A percentile compares a stretch with the other conserved stretches of the same genome.
phyloP scores from a whole-genome alignment of 2,888 invertebrate genomes.

The Cephalotes varians region DNA sequence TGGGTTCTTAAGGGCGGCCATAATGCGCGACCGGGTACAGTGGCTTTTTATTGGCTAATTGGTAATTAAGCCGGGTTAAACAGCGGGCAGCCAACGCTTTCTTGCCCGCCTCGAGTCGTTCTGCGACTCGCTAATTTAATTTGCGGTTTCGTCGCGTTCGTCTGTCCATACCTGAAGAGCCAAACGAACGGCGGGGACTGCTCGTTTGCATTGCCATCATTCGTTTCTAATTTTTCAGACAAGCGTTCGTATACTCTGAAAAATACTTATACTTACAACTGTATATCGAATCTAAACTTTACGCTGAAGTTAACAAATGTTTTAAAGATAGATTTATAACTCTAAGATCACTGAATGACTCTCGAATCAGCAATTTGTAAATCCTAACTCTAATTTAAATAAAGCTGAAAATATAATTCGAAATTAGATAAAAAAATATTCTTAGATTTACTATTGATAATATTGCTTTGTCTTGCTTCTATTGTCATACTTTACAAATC shows the following conservation, averaged over 20 bases:
- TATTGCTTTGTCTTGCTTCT: background rate
- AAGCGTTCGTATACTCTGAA: background rate
- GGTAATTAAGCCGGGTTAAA: slow-evolving; percentile 84
- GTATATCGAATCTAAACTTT: background rate
- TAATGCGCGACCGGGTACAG: slow-evolving; percentile 78
- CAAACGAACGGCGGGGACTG: background rate
- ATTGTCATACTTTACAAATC: background rate
- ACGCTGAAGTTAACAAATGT: background rate
- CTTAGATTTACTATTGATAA: too few species aligned
- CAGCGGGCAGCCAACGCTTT: slow-evolving; percentile 84
- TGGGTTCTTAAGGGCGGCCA: slow-evolving; percentile 70
- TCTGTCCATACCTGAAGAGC: slow-evolving; percentile 59
- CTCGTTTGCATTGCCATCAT: slow-evolving; percentile 17
- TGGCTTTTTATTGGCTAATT: slow-evolving; percentile 84
- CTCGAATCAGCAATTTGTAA: background rate
- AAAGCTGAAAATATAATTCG: background rate
- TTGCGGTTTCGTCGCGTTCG: slow-evolving; percentile 84
- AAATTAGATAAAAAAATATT: background rate
- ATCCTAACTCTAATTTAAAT: background rate
- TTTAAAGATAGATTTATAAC: background rate
- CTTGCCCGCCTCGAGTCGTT: slow-evolving; percentile 81
- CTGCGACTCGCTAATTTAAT: slow-evolving; percentile 84
- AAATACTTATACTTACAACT: background rate
- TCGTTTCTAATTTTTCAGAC: slow-evolving; percentile 5
- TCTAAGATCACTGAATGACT: background rate